Evolutionary conservation across 2,797 vertebrate species (phyloP).

Genomic region (Syngnathus acus): DNA sequence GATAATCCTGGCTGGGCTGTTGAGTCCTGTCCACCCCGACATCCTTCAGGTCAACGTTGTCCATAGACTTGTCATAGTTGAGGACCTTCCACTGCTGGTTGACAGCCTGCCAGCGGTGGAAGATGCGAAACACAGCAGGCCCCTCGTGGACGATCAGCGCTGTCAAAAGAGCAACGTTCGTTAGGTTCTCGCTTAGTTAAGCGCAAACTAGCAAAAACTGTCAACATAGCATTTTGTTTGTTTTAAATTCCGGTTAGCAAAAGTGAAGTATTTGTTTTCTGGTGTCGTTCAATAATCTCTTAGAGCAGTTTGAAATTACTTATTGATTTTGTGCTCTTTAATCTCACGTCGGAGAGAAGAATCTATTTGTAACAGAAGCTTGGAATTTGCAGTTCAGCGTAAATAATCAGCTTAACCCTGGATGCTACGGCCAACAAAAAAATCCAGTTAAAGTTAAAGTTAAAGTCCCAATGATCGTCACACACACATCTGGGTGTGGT

Average conservation of each 20-base stretch:
- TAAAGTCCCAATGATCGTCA: too few species aligned
- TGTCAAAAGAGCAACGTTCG: conserved; percentile 33
- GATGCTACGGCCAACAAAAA: background rate
- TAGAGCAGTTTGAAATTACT: conserved; percentile 69
- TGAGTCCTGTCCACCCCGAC: conserved; percentile 74
- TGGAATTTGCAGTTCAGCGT: background rate
- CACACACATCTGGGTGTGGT: too few species aligned
- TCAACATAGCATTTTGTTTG: conserved; percentile 11
- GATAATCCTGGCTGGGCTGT: conserved; percentile 60
- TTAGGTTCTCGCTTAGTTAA: background rate
- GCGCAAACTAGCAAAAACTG: conserved; percentile 21
- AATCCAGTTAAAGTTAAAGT: too few species aligned
- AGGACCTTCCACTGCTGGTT: conserved; percentile 99
- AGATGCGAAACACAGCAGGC: conserved; percentile 96
- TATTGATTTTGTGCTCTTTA: conserved; percentile 68
- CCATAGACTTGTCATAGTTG: conserved; percentile 94
- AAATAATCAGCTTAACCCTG: background rate
- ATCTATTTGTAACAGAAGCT: conserved; percentile 36
- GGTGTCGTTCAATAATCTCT: conserved; percentile 57
- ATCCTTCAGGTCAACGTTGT: conserved; percentile 85
- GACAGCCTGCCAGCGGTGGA: conserved; percentile 97
- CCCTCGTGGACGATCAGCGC: conserved; percentile 96
- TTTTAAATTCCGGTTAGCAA: conserved; percentile 33
- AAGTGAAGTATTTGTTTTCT: conserved; percentile 39
- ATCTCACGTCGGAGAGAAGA: conserved; percentile 67